A percentile compares a stretch with the other conserved stretches of the same genome.
These are phyloP conservation scores for Brachionus manjavacas DNA, from an alignment of 1,140 invertebrate species.

Conservation along the genomic window DNA sequence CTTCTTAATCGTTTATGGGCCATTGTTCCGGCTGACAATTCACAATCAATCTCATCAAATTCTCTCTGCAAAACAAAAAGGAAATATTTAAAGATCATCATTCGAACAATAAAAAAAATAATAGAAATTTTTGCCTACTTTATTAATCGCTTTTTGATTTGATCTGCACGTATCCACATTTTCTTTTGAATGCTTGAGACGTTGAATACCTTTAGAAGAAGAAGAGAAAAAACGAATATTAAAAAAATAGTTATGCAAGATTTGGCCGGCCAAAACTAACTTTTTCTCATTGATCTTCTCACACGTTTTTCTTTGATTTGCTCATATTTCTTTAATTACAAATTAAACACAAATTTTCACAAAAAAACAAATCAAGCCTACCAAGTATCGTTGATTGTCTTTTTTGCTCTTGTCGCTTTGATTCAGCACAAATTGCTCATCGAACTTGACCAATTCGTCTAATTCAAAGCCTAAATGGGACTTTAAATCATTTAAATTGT, in stretches of 20 bases:
- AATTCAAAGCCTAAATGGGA: background rate
- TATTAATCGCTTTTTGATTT: slow-evolving; percentile 13
- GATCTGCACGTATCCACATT: slow-evolving; percentile 13
- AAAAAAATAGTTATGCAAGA: background rate
- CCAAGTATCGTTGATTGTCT: background rate
- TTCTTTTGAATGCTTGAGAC: slow-evolving; percentile 23
- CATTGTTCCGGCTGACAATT: slow-evolving; percentile 21
- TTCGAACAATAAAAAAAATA: background rate
- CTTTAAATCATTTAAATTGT: background rate
- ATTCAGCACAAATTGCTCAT: background rate
- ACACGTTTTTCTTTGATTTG: slow-evolving; percentile 6
- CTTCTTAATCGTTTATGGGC: background rate
- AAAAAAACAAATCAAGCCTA: background rate
- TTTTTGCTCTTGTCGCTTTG: background rate
- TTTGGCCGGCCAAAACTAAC: background rate
- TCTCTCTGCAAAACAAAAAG: slow-evolving; percentile 1
- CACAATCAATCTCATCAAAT: slow-evolving; percentile 19
- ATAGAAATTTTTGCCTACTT: background rate
- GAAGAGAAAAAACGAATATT: background rate
- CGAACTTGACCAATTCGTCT: background rate
- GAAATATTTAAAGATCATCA: background rate
- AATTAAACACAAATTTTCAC: background rate
- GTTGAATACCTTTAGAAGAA: slow-evolving; percentile 1
- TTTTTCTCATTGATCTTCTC: slow-evolving; percentile 10
- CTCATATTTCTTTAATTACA: background rate